Percentiles rank a stretch among this genome's conserved stretches.
Evolutionary conservation across 1,140 invertebrate genomes (phyloP).

Genomic region (Laupala kohalensis): DNA sequence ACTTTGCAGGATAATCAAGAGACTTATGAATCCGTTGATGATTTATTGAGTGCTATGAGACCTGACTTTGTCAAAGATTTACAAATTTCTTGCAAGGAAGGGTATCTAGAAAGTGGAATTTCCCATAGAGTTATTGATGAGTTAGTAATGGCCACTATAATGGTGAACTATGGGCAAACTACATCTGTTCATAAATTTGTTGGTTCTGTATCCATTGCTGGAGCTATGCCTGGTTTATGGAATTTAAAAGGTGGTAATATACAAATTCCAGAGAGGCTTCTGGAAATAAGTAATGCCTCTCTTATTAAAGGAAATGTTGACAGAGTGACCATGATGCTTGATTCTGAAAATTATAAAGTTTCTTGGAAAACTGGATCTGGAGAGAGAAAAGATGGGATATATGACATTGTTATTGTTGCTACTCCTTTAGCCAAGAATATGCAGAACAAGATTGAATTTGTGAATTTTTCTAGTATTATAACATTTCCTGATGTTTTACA

Average conservation of each 20-base stretch:
- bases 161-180: constrained; percentile 51
- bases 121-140: constrained; percentile 38
- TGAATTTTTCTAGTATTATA: constrained; percentile 22
- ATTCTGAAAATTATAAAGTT: constrained; percentile 9
- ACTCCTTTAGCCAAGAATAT: constrained; percentile 36
- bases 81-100: constrained; percentile 27
- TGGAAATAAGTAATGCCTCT: constrained; percentile 29
- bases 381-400: constrained; percentile 20
- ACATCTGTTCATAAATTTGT: constrained; percentile 44
- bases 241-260: constrained; percentile 49
- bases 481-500: constrained; percentile 33
- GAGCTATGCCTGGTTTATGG: constrained; percentile 39
- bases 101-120: constrained; percentile 32
- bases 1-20: constrained; percentile 35
- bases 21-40: constrained; percentile 35
- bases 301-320: constrained; percentile 28
- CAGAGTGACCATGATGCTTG: constrained; percentile 17
- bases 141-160: constrained; percentile 36
- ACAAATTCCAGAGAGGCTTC: constrained; percentile 32
- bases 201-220: constrained; percentile 43
- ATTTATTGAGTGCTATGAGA: constrained; percentile 38
- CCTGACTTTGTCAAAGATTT: constrained; percentile 34
- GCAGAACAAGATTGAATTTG: constrained; percentile 24
- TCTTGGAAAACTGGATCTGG: not conserved
- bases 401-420: constrained; percentile 48